phyloP scores from a whole-genome alignment of 2,888 invertebrate species.

The Folsomia manolachei region DNA sequence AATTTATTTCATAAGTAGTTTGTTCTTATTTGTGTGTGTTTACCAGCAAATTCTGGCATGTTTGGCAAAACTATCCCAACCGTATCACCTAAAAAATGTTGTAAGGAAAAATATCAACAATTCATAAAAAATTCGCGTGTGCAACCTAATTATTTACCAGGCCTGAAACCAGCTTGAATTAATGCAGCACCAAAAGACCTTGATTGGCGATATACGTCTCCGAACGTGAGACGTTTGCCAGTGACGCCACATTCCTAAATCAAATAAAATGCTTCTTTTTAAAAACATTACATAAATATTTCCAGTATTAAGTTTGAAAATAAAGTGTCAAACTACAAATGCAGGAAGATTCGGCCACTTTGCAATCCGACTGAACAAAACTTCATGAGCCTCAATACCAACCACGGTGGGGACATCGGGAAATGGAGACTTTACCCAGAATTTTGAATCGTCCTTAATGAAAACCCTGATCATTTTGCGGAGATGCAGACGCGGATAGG shows the following conservation, averaged over 20 bases:
- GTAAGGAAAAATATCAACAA: background rate
- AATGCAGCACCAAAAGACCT: constrained; percentile 39
- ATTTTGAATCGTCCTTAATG: constrained; percentile 30
- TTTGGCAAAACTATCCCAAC: constrained; percentile 50
- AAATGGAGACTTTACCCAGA: constrained; percentile 38
- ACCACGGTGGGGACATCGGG: constrained; percentile 26
- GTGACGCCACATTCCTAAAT: constrained; percentile 37
- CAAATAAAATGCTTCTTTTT: background rate
- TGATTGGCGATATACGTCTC: constrained; percentile 33
- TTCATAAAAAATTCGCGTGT: background rate
- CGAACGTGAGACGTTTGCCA: constrained; percentile 29
- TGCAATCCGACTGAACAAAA: constrained; percentile 30
- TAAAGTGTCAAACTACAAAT: constrained; percentile 22
- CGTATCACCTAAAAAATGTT: constrained; percentile 37
- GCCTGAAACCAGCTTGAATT: constrained; percentile 29
- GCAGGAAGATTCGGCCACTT: constrained; percentile 31
- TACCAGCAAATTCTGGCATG: constrained; percentile 51
- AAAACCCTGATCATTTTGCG: constrained; percentile 4
- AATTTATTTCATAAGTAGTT: no score
- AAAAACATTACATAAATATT: constrained; percentile 7
- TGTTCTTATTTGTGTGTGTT: no score
- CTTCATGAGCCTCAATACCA: constrained; percentile 38
- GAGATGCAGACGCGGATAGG: constrained; percentile 1
- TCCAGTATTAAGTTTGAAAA: background rate
- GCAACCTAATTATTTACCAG: background rate